phyloP scores from a whole-genome alignment of 2,888 invertebrate genomes.

The Spodoptera littoralis region DNA sequence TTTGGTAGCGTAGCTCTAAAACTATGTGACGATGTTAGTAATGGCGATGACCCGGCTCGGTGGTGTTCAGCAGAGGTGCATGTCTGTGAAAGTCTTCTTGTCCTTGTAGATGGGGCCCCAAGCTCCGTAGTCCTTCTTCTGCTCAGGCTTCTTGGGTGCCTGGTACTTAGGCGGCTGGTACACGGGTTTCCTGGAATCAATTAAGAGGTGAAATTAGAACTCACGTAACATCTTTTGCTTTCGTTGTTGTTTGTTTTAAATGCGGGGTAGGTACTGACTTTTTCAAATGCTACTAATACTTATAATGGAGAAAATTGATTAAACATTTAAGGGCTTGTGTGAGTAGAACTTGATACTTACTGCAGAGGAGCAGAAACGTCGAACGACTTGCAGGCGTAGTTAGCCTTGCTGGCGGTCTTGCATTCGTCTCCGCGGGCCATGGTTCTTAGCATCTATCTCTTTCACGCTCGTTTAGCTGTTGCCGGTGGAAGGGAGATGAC shows the following conservation, averaged over 20 bases:
- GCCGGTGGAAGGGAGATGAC: constrained; percentile 73
- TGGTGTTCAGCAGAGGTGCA: constrained; percentile 90
- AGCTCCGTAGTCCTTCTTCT: constrained; percentile 88
- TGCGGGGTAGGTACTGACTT: too few species aligned
- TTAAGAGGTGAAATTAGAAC: constrained; percentile 6
- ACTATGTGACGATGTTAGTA: constrained; percentile 65
- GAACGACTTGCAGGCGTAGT: constrained; percentile 80
- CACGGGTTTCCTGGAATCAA: constrained; percentile 72
- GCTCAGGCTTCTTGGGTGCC: constrained; percentile 76
- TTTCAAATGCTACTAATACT: too few species aligned
- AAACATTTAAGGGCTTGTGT: background rate
- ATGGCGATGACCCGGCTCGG: constrained; percentile 68
- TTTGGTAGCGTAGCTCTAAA: constrained; percentile 64
- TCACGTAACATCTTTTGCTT: background rate
- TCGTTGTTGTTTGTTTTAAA: too few species aligned
- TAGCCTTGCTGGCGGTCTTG: constrained; percentile 82
- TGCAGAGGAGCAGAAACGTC: constrained; percentile 79
- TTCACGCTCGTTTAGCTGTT: constrained; percentile 68
- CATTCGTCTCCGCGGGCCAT: constrained; percentile 88
- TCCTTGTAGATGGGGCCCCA: constrained; percentile 94
- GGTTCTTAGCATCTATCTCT: constrained; percentile 65
- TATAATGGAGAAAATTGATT: too few species aligned
- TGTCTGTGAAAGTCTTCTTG: constrained; percentile 91
- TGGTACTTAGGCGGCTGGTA: constrained; percentile 72
- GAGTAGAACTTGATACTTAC: constrained; percentile 66